A percentile compares a stretch with the other conserved stretches of the same genome.
These are phyloP conservation scores for Ichneumoninae sp. DNA, from an alignment of 2,888 invertebrate genomes.

Conservation along the genomic window DNA sequence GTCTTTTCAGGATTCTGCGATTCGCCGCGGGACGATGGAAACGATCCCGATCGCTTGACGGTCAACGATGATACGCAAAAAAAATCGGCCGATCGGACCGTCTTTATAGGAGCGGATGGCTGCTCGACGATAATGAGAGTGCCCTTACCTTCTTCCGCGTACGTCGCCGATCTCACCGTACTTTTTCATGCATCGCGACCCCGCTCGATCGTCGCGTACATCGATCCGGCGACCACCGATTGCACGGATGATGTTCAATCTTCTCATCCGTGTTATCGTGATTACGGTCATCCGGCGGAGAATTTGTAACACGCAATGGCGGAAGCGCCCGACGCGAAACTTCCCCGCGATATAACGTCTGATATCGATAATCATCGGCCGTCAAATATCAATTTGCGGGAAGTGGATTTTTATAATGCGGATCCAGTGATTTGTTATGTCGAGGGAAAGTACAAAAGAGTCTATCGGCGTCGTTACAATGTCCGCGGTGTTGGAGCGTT, in stretches of 20 bases:
- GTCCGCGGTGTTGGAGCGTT: background rate
- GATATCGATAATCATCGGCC: background rate
- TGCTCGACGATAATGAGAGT: background rate
- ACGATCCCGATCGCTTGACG: background rate
- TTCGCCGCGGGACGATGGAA: background rate
- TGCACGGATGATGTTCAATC: background rate
- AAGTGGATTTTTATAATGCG: background rate
- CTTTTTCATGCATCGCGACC: conserved; percentile 15
- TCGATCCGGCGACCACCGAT: background rate
- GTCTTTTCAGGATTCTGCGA: background rate
- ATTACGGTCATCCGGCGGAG: conserved; percentile 2
- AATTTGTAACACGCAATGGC: conserved; percentile 4
- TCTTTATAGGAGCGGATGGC: conserved; percentile 5
- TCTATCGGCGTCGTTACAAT: background rate
- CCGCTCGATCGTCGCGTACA: background rate
- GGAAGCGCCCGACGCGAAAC: background rate
- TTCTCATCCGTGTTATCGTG: conserved; percentile 7
- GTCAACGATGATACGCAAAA: conserved; percentile 1
- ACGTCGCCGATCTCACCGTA: background rate
- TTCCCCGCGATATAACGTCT: background rate
- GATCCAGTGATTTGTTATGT: background rate
- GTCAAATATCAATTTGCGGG: background rate
- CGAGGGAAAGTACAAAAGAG: background rate
- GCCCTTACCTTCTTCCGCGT: conserved; percentile 11
- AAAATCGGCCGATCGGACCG: background rate